Evolutionary conservation across 2,888 invertebrate species (phyloP).

Genomic region (Rutpela maculata): DNA sequence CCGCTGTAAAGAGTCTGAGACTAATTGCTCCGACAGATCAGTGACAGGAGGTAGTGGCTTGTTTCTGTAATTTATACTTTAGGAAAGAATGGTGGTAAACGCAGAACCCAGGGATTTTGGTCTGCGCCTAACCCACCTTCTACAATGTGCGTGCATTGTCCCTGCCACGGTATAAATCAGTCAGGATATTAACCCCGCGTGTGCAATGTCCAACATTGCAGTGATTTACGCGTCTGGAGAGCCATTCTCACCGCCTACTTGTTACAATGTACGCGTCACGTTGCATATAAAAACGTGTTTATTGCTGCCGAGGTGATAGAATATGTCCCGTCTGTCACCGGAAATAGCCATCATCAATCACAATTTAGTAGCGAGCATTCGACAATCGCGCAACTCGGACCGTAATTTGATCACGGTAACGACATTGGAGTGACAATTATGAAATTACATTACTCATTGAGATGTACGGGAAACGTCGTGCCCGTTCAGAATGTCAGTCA

Average conservation of each 20-base stretch:
- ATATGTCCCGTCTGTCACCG: constrained; percentile 70
- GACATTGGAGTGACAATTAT: constrained; percentile 72
- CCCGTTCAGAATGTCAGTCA: constrained; percentile 67
- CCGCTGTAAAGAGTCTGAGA: neutral
- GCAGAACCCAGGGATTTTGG: neutral
- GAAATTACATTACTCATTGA: constrained; percentile 73
- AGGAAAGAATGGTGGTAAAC: constrained; percentile 3
- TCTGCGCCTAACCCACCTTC: neutral
- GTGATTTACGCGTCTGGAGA: constrained; percentile 73
- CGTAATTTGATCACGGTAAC: constrained; percentile 71
- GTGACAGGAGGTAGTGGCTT: constrained; percentile 3
- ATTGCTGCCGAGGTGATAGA: constrained; percentile 70
- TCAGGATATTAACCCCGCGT: constrained; percentile 73
- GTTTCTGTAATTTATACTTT: constrained; percentile 1
- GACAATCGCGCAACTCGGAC: constrained; percentile 64
- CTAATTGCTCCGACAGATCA: neutral
- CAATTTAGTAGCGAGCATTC: constrained; percentile 65
- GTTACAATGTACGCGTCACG: constrained; percentile 70
- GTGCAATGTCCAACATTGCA: constrained; percentile 71
- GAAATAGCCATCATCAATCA: constrained; percentile 72
- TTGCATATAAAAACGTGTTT: constrained; percentile 73
- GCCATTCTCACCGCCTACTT: constrained; percentile 71
- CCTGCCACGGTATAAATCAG: constrained; percentile 68
- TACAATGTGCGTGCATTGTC: constrained; percentile 57
- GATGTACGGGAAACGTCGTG: constrained; percentile 70